A percentile compares a stretch with the other conserved stretches of the same genome.
Conservation (phyloP, 2,888 invertebrate species). For the Peribatodes rhomboidaria region DNA sequence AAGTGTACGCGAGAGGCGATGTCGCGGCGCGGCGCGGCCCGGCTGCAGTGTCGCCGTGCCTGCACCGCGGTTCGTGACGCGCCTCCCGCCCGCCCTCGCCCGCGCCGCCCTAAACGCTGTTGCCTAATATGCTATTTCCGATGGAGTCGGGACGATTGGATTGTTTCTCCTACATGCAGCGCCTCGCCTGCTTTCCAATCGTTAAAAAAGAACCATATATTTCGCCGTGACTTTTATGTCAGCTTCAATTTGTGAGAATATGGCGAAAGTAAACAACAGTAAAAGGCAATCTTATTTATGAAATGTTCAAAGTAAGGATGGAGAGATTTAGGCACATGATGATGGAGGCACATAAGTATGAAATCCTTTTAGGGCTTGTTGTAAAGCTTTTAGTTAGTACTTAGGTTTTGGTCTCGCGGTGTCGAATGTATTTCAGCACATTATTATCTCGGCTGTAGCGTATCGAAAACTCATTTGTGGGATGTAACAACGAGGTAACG, state of each 20-base stretch:
- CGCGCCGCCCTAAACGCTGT: conserved; percentile 11
- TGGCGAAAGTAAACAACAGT: conserved; percentile 17
- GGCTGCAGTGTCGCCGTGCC: conserved; percentile 42
- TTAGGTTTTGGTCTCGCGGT: background rate
- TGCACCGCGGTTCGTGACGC: background rate
- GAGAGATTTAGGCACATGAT: background rate
- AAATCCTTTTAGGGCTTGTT: conserved; percentile 10
- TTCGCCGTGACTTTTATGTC: conserved; percentile 12
- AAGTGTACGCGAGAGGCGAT: conserved; percentile 1
- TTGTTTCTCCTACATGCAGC: conserved; percentile 16
- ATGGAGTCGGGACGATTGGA: conserved; percentile 13
- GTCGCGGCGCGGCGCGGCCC: conserved; percentile 22
- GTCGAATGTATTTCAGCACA: conserved; percentile 1
- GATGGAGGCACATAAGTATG: background rate
- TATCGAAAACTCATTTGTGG: conserved; percentile 29
- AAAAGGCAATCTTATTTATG: conserved; percentile 7
- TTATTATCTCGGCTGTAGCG: conserved; percentile 12
- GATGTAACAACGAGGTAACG: conserved; percentile 14
- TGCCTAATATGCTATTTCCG: conserved; percentile 24
- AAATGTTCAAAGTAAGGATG: conserved; percentile 5
- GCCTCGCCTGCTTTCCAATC: conserved; percentile 19
- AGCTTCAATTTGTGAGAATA: conserved; percentile 18
- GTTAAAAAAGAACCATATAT: conserved; percentile 11
- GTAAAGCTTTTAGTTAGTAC: background rate
- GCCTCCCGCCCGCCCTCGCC: background rate